Evolutionary conservation across 2,888 invertebrate species (phyloP).

Genomic region (Drosophila tanythrix): DNA sequence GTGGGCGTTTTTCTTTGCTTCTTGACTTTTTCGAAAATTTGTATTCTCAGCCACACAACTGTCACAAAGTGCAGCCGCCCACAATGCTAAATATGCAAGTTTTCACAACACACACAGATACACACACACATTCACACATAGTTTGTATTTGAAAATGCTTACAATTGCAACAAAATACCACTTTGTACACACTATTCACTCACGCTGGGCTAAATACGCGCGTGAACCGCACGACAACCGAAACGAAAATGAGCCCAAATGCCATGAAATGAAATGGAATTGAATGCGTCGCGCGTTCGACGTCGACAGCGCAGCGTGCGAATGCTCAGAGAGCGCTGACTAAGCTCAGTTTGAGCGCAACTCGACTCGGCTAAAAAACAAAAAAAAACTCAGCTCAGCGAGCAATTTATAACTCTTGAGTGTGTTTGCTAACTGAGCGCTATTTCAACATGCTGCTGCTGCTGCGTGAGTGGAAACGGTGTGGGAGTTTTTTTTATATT

Average conservation of each 20-base stretch:
- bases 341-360: slow-evolving; percentile 22
- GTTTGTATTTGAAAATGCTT: slow-evolving; percentile 32
- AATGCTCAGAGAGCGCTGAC: background rate
- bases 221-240: slow-evolving; percentile 54
- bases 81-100: slow-evolving; percentile 28
- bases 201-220: slow-evolving; percentile 29
- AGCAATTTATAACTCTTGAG: background rate
- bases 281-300: background rate
- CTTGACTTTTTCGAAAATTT: slow-evolving; percentile 26
- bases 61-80: slow-evolving; percentile 41
- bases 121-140: slow-evolving; percentile 7
- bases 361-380: background rate
- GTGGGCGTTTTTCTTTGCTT: slow-evolving; percentile 61
- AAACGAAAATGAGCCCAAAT: slow-evolving; percentile 55
- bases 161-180: slow-evolving; percentile 36
- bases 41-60: slow-evolving; percentile 24
- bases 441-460: slow-evolving; percentile 2
- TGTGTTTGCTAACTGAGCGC: background rate
- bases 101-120: slow-evolving; percentile 27
- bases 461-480: background rate
- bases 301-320: slow-evolving; percentile 27
- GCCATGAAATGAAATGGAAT: slow-evolving; percentile 37
- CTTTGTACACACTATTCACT: slow-evolving; percentile 36
- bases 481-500: background rate
- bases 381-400: background rate